phyloP scores from a whole-genome alignment of 2,888 invertebrate species.

The Zonitis immaculata region DNA sequence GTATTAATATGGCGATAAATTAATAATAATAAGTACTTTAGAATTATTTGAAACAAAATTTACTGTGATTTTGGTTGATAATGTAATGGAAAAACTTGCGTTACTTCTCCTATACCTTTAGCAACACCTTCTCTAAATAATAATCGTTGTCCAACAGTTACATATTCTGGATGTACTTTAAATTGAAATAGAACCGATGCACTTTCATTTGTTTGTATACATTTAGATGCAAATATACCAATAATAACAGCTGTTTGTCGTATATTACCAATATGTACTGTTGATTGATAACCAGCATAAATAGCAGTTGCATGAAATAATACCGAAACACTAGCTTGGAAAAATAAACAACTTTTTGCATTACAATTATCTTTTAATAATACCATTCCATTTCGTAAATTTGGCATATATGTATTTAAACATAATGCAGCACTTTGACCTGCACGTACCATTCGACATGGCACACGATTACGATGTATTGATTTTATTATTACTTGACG shows the following conservation, averaged over 20 bases:
- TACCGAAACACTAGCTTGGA: constrained; percentile 80
- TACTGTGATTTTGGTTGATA: constrained; percentile 10
- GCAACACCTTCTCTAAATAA: constrained; percentile 79
- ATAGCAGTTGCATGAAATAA: constrained; percentile 84
- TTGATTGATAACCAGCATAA: constrained; percentile 81
- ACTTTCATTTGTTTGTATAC: constrained; percentile 75
- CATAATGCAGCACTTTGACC: constrained; percentile 87
- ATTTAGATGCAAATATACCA: constrained; percentile 62
- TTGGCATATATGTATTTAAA: constrained; percentile 58
- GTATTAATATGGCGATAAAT: not conserved
- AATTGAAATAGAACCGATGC: constrained; percentile 87
- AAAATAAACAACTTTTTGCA: constrained; percentile 59
- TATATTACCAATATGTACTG: constrained; percentile 93
- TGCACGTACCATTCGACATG: constrained; percentile 80
- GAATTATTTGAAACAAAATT: not conserved
- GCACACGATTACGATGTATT: constrained; percentile 88
- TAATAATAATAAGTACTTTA: not conserved
- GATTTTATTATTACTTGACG: constrained; percentile 72
- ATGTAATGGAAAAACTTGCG: constrained; percentile 61
- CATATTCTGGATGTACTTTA: constrained; percentile 83
- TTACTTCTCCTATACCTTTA: constrained; percentile 82
- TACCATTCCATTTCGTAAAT: constrained; percentile 80
- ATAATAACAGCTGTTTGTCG: constrained; percentile 91
- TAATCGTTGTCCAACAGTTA: constrained; percentile 71
- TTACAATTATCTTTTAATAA: constrained; percentile 55